Conservation (phyloP, 2,113 vertebrate species). For the Heptranchias perlo region DNA sequence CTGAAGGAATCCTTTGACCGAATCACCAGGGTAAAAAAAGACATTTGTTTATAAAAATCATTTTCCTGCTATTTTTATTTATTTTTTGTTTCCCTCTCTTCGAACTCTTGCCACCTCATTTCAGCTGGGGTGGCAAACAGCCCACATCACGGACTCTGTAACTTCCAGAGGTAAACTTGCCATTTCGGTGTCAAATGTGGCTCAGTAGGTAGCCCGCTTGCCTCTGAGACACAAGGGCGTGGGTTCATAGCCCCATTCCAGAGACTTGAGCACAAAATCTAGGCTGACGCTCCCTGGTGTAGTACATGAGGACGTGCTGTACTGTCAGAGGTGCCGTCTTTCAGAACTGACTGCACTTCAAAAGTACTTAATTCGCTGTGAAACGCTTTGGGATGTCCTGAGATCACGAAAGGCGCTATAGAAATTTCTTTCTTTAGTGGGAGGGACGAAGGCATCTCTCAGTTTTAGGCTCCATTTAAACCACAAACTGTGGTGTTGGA, state of each 20-base stretch:
- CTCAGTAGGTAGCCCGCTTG: too few relatives aligned
- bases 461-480: background rate
- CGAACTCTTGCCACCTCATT: background rate
- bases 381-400: background rate
- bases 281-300: background rate
- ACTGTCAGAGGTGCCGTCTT: background rate
- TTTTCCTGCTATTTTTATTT: background rate
- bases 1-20: conserved; percentile 93
- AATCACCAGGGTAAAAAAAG: conserved; percentile 71
- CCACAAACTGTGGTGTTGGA: background rate
- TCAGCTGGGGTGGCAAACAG: background rate
- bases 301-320: background rate
- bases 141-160: background rate
- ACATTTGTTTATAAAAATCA: background rate
- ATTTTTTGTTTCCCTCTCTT: too few relatives aligned
- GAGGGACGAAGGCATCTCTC: background rate
- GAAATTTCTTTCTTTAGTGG: background rate
- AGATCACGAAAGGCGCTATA: background rate
- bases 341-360: background rate
- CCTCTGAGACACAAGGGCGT: background rate
- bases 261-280: background rate
- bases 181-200: background rate
- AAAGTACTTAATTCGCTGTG: background rate
- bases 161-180: background rate
- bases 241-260: background rate